Conservation (phyloP, 2,888 invertebrate genomes). For the Xanthorhoe spadicearia region DNA sequence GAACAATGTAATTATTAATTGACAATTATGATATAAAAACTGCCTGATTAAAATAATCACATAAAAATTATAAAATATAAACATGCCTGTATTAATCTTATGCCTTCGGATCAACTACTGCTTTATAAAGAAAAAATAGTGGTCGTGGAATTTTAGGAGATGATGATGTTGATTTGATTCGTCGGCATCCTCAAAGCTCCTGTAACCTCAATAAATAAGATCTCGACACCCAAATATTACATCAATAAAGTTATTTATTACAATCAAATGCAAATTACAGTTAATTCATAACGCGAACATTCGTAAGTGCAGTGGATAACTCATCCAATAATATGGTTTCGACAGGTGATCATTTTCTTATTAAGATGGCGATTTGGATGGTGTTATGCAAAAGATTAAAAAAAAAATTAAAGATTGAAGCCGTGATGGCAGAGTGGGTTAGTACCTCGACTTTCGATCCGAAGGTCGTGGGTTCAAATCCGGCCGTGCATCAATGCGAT, state of each 20-base stretch:
- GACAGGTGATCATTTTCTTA: conserved; percentile 55
- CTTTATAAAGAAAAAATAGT: too few relatives aligned
- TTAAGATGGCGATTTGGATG: conserved; percentile 43
- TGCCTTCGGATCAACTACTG: too few relatives aligned
- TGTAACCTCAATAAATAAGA: conserved; percentile 13
- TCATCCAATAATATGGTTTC: conserved; percentile 40
- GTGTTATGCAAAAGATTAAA: conserved; percentile 39
- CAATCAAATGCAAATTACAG: conserved; percentile 24
- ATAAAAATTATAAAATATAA: too few relatives aligned
- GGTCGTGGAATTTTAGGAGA: background rate
- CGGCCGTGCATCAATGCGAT: too few relatives aligned
- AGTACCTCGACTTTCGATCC: too few relatives aligned
- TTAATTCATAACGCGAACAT: conserved; percentile 30
- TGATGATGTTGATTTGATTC: background rate
- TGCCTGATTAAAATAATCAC: too few relatives aligned
- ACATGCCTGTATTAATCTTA: too few relatives aligned
- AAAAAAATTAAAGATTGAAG: background rate
- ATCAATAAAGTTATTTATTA: conserved; percentile 21
- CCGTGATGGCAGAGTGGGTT: too few relatives aligned
- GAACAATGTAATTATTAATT: too few relatives aligned
- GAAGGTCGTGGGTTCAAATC: too few relatives aligned
- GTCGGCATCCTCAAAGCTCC: conserved; percentile 18
- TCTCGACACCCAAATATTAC: conserved; percentile 17
- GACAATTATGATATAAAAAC: background rate
- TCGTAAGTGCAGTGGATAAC: conserved; percentile 29